These are phyloP conservation scores for Calliopsis andreniformis DNA, from an alignment of 1,140 invertebrate genomes.

Conservation along the genomic window DNA sequence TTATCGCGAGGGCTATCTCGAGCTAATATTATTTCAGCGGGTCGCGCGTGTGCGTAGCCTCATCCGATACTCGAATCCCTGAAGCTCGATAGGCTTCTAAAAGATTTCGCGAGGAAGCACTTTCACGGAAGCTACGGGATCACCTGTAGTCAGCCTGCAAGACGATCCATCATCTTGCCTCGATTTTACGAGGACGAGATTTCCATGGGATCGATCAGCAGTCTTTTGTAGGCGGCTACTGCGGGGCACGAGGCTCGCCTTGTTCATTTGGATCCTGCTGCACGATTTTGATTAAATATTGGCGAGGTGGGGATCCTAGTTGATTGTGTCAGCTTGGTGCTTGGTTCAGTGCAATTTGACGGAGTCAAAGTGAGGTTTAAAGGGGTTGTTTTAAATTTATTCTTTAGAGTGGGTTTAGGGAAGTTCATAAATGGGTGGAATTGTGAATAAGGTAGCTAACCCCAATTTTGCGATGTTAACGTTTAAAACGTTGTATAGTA, in stretches of 20 bases:
- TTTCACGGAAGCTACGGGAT: background rate
- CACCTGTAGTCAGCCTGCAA: background rate
- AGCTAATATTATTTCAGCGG: slow-evolving; percentile 63
- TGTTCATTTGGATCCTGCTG: too few species aligned
- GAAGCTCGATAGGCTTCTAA: slow-evolving; percentile 10
- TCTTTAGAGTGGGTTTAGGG: too few species aligned
- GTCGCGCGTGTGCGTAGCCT: slow-evolving; percentile 29
- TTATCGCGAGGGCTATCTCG: slow-evolving; percentile 56
- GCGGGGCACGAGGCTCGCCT: background rate
- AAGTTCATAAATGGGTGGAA: too few species aligned
- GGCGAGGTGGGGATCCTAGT: too few species aligned
- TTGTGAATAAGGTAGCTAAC: too few species aligned
- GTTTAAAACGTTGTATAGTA: too few species aligned
- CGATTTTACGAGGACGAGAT: background rate
- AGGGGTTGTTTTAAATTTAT: too few species aligned
- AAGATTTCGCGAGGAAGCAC: background rate
- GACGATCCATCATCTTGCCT: slow-evolving; percentile 30
- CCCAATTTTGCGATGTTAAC: too few species aligned
- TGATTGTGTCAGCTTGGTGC: too few species aligned
- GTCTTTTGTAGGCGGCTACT: background rate
- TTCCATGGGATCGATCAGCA: slow-evolving; percentile 16
- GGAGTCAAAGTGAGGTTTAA: too few species aligned
- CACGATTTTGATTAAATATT: background rate
- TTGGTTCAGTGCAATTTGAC: too few species aligned
- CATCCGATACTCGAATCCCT: slow-evolving; percentile 10